Evolutionary conservation across 2,888 invertebrate genomes (phyloP), one percentile per base, ranked within the genome.

Genomic region (Sclerodermus sp.): DNA sequence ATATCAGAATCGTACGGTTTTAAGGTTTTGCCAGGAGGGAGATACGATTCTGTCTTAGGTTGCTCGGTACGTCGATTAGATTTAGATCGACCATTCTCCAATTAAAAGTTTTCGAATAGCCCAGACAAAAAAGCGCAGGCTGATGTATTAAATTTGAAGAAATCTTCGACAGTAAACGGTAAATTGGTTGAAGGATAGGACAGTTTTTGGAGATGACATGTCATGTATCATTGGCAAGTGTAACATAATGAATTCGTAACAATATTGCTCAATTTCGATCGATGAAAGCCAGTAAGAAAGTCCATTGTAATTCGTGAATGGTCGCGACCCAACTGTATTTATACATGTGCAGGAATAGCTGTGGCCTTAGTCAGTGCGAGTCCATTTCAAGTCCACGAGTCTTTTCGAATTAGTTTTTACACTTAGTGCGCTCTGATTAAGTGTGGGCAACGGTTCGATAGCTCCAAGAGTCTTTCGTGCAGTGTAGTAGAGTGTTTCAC

Each of bases 281-380:
- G 76, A 77, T 71, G 76, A 76, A 78, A 78, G 76, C 72, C 62
- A 65, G 62, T 61, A 78, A 77, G 78, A 78, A 78, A 77, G 78
- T 77, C 75, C 71, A 78, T 78, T 78, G 70, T 77, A 76, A 78
- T 77, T 77, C 78, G 68, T 71, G 70, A 57, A 74, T 71, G 67
- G 77, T 77, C 78, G 76, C 70, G 70, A 65, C 67, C 70, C 68
- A 67, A 77, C 72, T 75, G 76, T 77, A 77, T 76, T 77, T 77
- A 77, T 77, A 77, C 67, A 76, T 76, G 77, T 73, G 75, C 73
- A 60, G 62, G 70, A 69, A 70, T 74, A 71, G 67, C 64, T 58
- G 64, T 65, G 63, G 66, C 57, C 64, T 76, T 77, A 77, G 77
- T 77, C 71, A 62, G 51, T 60, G 54, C 56, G 62, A 66, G 66